Percentiles rank a stretch among this genome's conserved stretches.
Evolutionary conservation across 2,888 invertebrate genomes (phyloP).

Genomic region (Meiosimyza decipiens): DNA sequence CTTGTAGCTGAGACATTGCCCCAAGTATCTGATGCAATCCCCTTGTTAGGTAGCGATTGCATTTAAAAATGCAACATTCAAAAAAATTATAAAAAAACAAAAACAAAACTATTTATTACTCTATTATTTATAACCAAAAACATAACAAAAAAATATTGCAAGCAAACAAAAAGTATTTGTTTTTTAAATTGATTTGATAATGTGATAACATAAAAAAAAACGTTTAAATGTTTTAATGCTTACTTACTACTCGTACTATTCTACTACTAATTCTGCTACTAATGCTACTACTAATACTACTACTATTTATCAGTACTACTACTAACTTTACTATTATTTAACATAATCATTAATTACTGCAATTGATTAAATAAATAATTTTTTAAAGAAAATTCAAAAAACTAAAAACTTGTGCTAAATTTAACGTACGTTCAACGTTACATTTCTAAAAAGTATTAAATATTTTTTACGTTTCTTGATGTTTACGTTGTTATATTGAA

Average conservation of each 20-base stretch:
- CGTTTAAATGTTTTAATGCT: slow-evolving; percentile 53
- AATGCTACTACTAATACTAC: slow-evolving; percentile 35
- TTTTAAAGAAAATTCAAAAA: slow-evolving; percentile 21
- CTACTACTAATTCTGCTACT: slow-evolving; percentile 48
- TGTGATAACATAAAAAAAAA: slow-evolving; percentile 18
- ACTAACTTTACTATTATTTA: slow-evolving; percentile 29
- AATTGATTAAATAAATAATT: slow-evolving; percentile 28
- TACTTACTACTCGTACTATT: slow-evolving; percentile 47
- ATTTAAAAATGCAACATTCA: slow-evolving; percentile 66
- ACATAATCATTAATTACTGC: slow-evolving; percentile 20
- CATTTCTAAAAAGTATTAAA: slow-evolving; percentile 20
- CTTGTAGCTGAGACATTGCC: slow-evolving; percentile 99
- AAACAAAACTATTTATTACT: slow-evolving; percentile 31
- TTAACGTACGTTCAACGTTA: slow-evolving; percentile 8
- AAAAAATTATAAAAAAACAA: slow-evolving; percentile 51
- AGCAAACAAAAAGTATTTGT: slow-evolving; percentile 29
- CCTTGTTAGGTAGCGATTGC: slow-evolving; percentile 93
- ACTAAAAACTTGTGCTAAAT: slow-evolving; percentile 14
- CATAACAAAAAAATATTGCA: slow-evolving; percentile 8
- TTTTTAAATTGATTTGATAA: slow-evolving; percentile 19
- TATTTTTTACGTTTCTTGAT: slow-evolving; percentile 22
- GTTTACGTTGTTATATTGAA: slow-evolving; percentile 17
- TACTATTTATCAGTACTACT: slow-evolving; percentile 31
- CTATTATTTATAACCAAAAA: slow-evolving; percentile 26
- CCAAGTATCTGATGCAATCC: slow-evolving; percentile 99